phyloP scores from a whole-genome alignment of 2,888 invertebrate species.

The Abscondita cerata region DNA sequence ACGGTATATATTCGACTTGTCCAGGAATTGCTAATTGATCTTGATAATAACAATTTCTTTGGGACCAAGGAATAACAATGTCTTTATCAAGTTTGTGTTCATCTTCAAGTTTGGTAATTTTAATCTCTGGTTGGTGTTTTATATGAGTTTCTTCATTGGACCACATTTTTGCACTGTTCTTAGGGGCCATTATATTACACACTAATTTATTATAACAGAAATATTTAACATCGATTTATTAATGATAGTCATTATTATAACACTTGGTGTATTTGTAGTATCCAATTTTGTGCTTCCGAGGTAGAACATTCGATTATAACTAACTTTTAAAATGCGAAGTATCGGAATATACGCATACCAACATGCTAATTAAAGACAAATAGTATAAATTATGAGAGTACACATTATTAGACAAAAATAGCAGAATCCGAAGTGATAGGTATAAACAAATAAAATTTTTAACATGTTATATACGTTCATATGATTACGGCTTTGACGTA shows the following conservation, averaged over 20 bases:
- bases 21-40: conserved; percentile 19
- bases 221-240: background rate
- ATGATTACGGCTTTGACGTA: background rate
- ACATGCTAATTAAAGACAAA: conserved; percentile 23
- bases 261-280: too few species aligned
- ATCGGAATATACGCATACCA: conserved; percentile 2
- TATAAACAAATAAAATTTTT: conserved; percentile 23
- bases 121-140: conserved; percentile 17
- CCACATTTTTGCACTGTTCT: conserved; percentile 26
- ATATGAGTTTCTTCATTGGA: conserved; percentile 6
- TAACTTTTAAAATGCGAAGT: background rate
- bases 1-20: conserved; percentile 32
- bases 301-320: background rate
- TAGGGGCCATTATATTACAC: conserved; percentile 31
- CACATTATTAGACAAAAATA: conserved; percentile 18
- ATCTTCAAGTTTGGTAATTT: conserved; percentile 7
- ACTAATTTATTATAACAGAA: background rate
- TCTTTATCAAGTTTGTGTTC: conserved; percentile 4
- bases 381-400: conserved; percentile 8
- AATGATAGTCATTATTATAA: too few species aligned
- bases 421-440: conserved; percentile 13
- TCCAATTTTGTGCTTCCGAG: too few species aligned
- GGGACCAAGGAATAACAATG: background rate
- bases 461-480: conserved; percentile 13
- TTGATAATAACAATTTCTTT: conserved; percentile 19